Evolutionary conservation across 2,888 invertebrate species (phyloP).

Genomic region (Ditula angustiorana): DNA sequence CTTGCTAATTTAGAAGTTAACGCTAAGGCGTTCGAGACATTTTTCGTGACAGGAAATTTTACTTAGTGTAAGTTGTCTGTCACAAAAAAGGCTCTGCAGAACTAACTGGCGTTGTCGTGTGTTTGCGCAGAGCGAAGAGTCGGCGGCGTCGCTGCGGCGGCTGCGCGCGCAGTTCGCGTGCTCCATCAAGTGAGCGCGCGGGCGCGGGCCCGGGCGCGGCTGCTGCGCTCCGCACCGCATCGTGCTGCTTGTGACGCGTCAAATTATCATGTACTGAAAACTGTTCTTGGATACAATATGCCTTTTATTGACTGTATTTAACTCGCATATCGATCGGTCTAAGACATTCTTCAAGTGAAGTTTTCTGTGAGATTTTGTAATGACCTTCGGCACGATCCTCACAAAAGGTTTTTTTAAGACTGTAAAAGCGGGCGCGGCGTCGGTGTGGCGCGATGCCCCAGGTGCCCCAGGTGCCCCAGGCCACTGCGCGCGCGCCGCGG

Average conservation of each 20-base stretch:
- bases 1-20: too few species aligned
- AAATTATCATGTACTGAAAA: slow-evolving; percentile 21
- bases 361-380: neutral
- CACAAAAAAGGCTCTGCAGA: too few species aligned
- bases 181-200: slow-evolving; percentile 67
- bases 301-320: slow-evolving; percentile 28
- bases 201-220: slow-evolving; percentile 22
- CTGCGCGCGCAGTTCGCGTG: slow-evolving; percentile 76
- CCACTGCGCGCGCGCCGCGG: too few species aligned
- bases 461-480: too few species aligned
- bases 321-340: neutral
- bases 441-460: too few species aligned
- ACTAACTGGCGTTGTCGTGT: too few species aligned
- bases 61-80: too few species aligned
- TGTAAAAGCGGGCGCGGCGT: too few species aligned
- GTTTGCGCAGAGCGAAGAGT: slow-evolving; percentile 48
- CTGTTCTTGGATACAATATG: slow-evolving; percentile 12
- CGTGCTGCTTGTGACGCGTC: neutral
- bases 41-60: too few species aligned
- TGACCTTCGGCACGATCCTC: too few species aligned
- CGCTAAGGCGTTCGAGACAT: too few species aligned
- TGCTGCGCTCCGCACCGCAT: neutral
- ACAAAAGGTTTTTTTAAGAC: too few species aligned
- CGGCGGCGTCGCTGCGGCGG: slow-evolving; percentile 62
- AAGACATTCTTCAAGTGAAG: neutral